These are phyloP conservation scores for Chauna torquata DNA, from an alignment of 2,113 vertebrate genomes.

Conservation along the genomic window DNA sequence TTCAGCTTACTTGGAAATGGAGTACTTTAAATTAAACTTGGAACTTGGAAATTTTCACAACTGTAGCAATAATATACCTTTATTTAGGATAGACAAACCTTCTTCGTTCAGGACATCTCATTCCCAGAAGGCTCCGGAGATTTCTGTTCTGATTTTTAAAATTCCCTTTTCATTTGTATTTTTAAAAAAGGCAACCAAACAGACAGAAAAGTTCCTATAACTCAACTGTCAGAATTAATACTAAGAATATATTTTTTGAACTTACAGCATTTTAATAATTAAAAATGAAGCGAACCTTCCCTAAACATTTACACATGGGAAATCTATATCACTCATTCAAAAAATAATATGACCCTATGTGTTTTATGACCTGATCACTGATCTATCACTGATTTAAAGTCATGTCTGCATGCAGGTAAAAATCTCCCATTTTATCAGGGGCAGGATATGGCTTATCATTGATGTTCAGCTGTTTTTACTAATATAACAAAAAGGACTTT, in stretches of 20 bases:
- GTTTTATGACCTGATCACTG: background rate
- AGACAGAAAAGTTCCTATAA: background rate
- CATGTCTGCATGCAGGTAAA: background rate
- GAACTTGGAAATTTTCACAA: background rate
- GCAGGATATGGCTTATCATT: background rate
- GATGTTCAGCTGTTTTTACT: background rate
- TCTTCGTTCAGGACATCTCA: background rate
- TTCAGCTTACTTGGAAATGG: background rate
- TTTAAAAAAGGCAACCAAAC: background rate
- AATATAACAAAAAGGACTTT: background rate
- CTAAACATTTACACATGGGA: background rate
- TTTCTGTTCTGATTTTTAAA: background rate
- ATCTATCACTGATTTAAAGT: background rate
- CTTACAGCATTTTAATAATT: background rate
- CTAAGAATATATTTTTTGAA: background rate
- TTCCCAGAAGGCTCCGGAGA: background rate
- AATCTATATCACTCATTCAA: background rate
- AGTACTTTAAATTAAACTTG: too few relatives aligned
- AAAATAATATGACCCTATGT: background rate
- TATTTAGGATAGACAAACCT: background rate
- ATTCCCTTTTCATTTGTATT: background rate
- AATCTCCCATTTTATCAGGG: background rate
- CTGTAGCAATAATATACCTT: background rate
- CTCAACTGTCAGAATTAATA: background rate
- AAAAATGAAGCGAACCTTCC: background rate